These are phyloP conservation scores for Lagopus muta DNA, from an alignment of 2,113 vertebrate species.

Conservation along the genomic window DNA sequence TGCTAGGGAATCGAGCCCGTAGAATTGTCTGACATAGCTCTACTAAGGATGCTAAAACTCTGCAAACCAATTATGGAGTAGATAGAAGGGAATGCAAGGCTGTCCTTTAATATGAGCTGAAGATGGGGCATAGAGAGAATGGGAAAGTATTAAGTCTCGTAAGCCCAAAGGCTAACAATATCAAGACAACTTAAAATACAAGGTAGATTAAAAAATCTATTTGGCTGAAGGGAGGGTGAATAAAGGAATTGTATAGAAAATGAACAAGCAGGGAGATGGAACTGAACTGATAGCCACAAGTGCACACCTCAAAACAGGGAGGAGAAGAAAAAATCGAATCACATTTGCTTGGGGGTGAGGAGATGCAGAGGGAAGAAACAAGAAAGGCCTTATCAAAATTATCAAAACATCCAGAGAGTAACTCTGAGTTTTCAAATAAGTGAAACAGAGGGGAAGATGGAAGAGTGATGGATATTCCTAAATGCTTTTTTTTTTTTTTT, in stretches of 20 bases:
- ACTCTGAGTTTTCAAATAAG: slow-evolving; percentile 41
- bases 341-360: neutral
- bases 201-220: slow-evolving; percentile 74
- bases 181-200: slow-evolving; percentile 78
- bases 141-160: slow-evolving; percentile 63
- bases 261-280: slow-evolving; percentile 70
- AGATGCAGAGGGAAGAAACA: slow-evolving; percentile 16
- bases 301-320: slow-evolving; percentile 39
- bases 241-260: slow-evolving; percentile 73
- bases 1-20: slow-evolving; percentile 7
- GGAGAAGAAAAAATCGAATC: slow-evolving; percentile 48
- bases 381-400: slow-evolving; percentile 68
- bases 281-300: slow-evolving; percentile 65
- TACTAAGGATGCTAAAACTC: slow-evolving; percentile 59
- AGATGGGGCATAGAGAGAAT: slow-evolving; percentile 23
- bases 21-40: slow-evolving; percentile 25
- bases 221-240: slow-evolving; percentile 74
- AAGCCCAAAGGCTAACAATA: slow-evolving; percentile 78
- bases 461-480: neutral
- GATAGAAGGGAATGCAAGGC: slow-evolving; percentile 55
- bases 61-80: slow-evolving; percentile 53
- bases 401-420: slow-evolving; percentile 55
- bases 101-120: neutral
- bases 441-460: neutral
- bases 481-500: neutral